Base-by-base conservation (phyloP, 2,113 vertebrate genomes). In the Herpailurus yagouaroundi region DNA sequence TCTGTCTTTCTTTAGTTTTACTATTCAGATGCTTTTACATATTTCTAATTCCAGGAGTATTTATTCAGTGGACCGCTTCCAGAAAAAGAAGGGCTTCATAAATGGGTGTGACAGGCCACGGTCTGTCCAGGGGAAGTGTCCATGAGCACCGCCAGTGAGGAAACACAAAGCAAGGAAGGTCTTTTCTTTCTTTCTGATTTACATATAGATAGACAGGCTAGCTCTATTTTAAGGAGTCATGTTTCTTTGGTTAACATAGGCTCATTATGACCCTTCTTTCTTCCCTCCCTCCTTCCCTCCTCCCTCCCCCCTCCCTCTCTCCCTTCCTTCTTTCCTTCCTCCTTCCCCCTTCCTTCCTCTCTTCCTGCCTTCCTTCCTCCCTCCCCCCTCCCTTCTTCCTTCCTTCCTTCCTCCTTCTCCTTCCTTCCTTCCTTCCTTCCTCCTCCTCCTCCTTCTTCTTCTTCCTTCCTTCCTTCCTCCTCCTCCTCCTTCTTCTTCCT, bases 401-500 rank as follows among this genome's bases (percentile, higher is more conserved):
- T n/a, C n/a, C n/a, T n/a, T n/a, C n/a, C n/a, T n/a, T n/a, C n/a
- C n/a, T n/a, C n/a, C n/a, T n/a, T n/a, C n/a, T n/a, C n/a, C n/a
- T n/a, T n/a, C n/a, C n/a, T n/a, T n/a, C n/a, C n/a, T n/a, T n/a
- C n/a, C n/a, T n/a, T n/a, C n/a, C n/a, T n/a, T n/a, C n/a, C n/a
- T n/a, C n/a, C n/a, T n/a, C n/a, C n/a, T n/a, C n/a, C n/a, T n/a
- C n/a, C n/a, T n/a, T n/a, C n/a, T n/a, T n/a, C n/a, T n/a, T n/a
- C n/a, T n/a, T n/a, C n/a, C n/a, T n/a, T n/a, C 15, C 18, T 18
- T 71, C 18, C n/a, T 4, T 63, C 1, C 11, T 29, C 57, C 6
- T 31, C n/a, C n/a, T n/a, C n/a, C n/a, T 5, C 12, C 16, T 4
- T 1, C 16, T n/a, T n/a, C 10, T 16, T 5, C 5, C 10, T 19